Evolutionary conservation across 2,888 invertebrate species (phyloP), one percentile per base, ranked within the genome.

Genomic region (Heliconius aoede): DNA sequence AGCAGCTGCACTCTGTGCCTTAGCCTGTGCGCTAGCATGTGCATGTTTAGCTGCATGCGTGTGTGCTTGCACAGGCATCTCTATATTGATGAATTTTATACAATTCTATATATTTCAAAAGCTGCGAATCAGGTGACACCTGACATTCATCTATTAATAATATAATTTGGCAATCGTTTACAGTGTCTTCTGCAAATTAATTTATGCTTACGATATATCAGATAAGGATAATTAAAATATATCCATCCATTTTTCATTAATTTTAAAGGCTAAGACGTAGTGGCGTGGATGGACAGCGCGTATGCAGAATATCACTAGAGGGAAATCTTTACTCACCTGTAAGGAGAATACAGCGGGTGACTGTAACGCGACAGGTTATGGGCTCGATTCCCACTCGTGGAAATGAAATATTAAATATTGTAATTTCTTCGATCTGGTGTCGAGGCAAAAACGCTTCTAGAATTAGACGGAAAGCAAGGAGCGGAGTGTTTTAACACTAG

Each of bases 1-100:
- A 0, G 91, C 93, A 0, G 92, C 92, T 0, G 88, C 90, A 0
- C 89, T 90, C 0, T 93, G 93, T 81, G 89, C 93, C 2, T 83
- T 86, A 0, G 91, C 91, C 0, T 92, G 93, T 81, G 91, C 93
- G 0, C 79, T 88, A 0, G 94, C 94, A 1, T 90, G 91, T 80
- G 90, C 86, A 0, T 86, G 86, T 32, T 85, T 94, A 3, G 93
- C 93, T 0, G 90, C 91, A 0, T 89, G 88, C 65, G 93, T 91
- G 0, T 93, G 94, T 80, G 86, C 89, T 0, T 93, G 93, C 80
- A 83, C 88, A 0, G 81, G 83, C 0, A 86, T 62, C 68, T 46
- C 51, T 26, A 64, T 40, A 55, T 74, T 78, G 62, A 76, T 77
- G 76, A 40, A 58, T 77, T 77, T 76, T 76, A 72, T 74, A 69